Conservation (phyloP, 2,797 vertebrate species). For the Gymnothorax reevesii region DNA sequence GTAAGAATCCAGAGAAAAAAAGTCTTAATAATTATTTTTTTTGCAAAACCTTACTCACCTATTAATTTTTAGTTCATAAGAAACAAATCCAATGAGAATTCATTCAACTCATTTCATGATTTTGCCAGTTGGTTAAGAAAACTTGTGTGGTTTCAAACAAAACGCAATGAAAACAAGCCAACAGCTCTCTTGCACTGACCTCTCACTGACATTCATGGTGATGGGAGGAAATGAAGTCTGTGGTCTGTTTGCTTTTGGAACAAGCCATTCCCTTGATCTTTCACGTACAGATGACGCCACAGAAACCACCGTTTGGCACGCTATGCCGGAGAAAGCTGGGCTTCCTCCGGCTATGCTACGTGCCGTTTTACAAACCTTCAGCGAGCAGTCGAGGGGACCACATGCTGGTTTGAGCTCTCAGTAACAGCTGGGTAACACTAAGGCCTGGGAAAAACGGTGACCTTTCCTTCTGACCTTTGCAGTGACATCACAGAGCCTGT, state of each 20-base stretch:
- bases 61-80: too few species aligned
- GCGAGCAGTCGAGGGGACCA: not conserved
- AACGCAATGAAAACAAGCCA: not conserved
- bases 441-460: not conserved
- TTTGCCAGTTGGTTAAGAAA: too few species aligned
- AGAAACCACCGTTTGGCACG: conserved; percentile 23
- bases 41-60: too few species aligned
- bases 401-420: not conserved
- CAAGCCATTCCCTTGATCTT: conserved; percentile 13
- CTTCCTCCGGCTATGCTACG: not conserved
- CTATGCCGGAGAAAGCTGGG: not conserved
- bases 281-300: conserved; percentile 23
- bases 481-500: not conserved
- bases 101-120: too few species aligned
- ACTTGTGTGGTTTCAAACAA: not conserved
- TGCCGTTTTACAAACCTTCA: not conserved
- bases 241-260: conserved; percentile 33
- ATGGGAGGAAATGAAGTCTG: conserved; percentile 26
- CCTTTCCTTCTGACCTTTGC: not conserved
- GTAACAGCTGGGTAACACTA: not conserved
- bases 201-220: conserved; percentile 28
- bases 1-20: too few species aligned
- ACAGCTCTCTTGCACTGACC: not conserved
- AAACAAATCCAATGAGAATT: too few species aligned
- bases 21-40: too few species aligned